A percentile compares a stretch with the other conserved stretches of the same genome.
Conservation (phyloP, 2,888 invertebrate species). For the Trachelus stipa region DNA sequence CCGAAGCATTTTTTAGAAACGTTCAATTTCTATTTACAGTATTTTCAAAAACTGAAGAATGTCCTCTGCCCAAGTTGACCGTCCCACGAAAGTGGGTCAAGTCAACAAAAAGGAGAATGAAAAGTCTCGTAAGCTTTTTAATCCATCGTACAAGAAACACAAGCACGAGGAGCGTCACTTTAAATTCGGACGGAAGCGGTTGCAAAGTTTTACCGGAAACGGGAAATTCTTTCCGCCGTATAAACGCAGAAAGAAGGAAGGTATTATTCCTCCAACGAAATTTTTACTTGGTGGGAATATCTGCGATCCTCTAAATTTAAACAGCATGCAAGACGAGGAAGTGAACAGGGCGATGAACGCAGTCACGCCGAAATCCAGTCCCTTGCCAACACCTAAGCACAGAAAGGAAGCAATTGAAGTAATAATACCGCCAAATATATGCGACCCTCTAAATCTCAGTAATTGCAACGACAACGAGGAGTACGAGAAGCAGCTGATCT, state of each 20-base stretch:
- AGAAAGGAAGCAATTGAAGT: conserved; percentile 87
- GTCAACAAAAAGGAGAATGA: conserved; percentile 58
- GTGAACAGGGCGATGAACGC: conserved; percentile 84
- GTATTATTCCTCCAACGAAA: conserved; percentile 90
- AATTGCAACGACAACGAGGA: conserved; percentile 81
- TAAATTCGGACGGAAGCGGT: conserved; percentile 72
- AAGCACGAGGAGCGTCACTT: conserved; percentile 64
- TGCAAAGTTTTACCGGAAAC: conserved; percentile 75
- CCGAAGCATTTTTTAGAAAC: not conserved
- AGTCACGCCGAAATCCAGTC: conserved; percentile 93
- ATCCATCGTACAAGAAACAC: conserved; percentile 58
- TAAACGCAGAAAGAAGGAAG: conserved; percentile 79
- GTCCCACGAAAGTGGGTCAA: conserved; percentile 60
- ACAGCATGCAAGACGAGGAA: conserved; percentile 87
- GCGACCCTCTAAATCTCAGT: conserved; percentile 88
- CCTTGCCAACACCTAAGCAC: conserved; percentile 85
- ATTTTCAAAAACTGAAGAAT: conserved; percentile 51
- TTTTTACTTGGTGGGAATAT: conserved; percentile 95
- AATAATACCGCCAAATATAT: conserved; percentile 91
- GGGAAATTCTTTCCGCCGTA: conserved; percentile 82
- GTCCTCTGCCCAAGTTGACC: conserved; percentile 67
- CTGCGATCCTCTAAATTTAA: conserved; percentile 93
- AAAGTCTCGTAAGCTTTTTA: conserved; percentile 52
- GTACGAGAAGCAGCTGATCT: conserved; percentile 83
- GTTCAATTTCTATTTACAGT: conserved; percentile 8